Percentiles rank a stretch among this genome's conserved stretches.
phyloP scores from a whole-genome alignment of 2,888 invertebrate genomes.

The Caradrina clavipalpis region DNA sequence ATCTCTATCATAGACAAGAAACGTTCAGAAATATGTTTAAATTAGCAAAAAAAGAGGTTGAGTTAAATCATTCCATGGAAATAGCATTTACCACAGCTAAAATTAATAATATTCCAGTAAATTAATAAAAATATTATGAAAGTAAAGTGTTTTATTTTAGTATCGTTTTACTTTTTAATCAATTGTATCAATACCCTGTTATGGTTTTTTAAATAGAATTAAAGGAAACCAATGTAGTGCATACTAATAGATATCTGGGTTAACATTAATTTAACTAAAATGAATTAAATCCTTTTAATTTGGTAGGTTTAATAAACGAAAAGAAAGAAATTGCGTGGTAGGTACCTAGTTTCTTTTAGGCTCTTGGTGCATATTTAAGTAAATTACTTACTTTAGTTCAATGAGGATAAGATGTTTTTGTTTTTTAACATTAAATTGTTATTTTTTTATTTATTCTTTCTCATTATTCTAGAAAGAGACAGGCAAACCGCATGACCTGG shows the following conservation, averaged over 20 bases:
- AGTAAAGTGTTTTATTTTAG: not conserved
- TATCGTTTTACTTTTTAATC: not conserved
- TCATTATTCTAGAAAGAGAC: too few relatives aligned
- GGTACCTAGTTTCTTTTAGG: constrained; percentile 3
- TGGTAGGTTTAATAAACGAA: too few relatives aligned
- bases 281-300: not conserved
- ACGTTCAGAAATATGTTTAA: constrained; percentile 66
- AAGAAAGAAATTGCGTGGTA: too few relatives aligned
- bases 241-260: too few relatives aligned
- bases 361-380: not conserved
- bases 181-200: not conserved
- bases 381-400: too few relatives aligned
- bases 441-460: too few relatives aligned
- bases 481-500: too few relatives aligned
- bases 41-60: not conserved
- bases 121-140: not conserved
- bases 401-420: too few relatives aligned
- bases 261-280: too few relatives aligned
- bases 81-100: not conserved
- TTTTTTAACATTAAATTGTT: too few relatives aligned
- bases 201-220: not conserved
- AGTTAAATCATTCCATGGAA: not conserved
- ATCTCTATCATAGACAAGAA: constrained; percentile 75
- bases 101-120: not conserved
- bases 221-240: not conserved